Percentiles rank a stretch among this genome's conserved stretches.
Conservation (phyloP, 2,888 invertebrate genomes). For the Macrosoma leucophasiata region DNA sequence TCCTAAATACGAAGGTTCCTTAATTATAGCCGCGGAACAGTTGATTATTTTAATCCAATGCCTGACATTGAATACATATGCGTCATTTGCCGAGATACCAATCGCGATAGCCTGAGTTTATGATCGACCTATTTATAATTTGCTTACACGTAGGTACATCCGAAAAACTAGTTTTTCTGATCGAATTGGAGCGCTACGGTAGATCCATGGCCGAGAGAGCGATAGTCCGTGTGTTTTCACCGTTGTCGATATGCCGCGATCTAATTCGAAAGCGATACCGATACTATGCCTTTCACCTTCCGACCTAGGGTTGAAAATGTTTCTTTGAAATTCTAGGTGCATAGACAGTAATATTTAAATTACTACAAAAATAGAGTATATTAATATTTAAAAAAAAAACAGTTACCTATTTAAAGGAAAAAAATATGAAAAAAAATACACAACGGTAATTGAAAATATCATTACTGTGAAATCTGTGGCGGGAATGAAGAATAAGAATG, state of each 20-base stretch:
- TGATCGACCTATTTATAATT: not conserved
- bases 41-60: too few species aligned
- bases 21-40: too few species aligned
- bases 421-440: too few species aligned
- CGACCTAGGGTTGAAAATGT: conserved; percentile 38
- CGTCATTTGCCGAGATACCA: not conserved
- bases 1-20: too few species aligned
- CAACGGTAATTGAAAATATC: too few species aligned
- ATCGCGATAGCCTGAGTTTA: not conserved
- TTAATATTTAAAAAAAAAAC: too few species aligned
- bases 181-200: conserved; percentile 13
- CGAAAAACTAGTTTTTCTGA: not conserved
- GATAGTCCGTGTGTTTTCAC: conserved; percentile 50
- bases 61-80: not conserved
- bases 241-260: conserved; percentile 60
- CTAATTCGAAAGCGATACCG: conserved; percentile 73
- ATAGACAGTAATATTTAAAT: too few species aligned
- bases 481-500: too few species aligned
- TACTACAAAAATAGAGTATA: too few species aligned
- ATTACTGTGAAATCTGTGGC: too few species aligned
- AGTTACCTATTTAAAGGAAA: too few species aligned
- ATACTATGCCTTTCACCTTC: conserved; percentile 74
- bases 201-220: conserved; percentile 30
- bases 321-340: too few species aligned
- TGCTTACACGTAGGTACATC: not conserved